Percentiles rank a stretch among this genome's conserved stretches.
These are phyloP conservation scores for Cephalopterus ornatus DNA, from an alignment of 2,113 vertebrate species.

Conservation along the genomic window DNA sequence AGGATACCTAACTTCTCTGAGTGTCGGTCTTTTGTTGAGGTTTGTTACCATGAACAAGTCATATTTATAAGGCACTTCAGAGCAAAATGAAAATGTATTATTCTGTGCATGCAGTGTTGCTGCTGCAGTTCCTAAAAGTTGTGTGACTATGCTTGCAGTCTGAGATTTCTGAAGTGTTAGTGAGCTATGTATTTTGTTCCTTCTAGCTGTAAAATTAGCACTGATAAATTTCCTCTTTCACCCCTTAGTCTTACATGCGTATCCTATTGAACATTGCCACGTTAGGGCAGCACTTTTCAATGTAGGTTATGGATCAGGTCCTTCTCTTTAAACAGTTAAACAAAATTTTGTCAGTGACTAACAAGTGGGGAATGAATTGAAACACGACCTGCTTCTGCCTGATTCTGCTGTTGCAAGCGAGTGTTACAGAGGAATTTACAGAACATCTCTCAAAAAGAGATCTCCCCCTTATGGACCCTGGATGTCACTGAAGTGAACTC, in stretches of 20 bases:
- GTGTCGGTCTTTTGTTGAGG: rapidly evolving
- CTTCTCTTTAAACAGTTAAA: neutral
- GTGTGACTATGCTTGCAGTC: neutral
- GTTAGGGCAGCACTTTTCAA: neutral
- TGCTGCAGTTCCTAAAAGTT: neutral
- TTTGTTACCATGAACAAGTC: neutral
- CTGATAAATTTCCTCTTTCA: neutral
- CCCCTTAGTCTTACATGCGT: rapidly evolving
- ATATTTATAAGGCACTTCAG: neutral
- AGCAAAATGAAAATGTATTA: neutral
- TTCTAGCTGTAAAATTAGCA: neutral
- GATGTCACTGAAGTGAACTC: neutral
- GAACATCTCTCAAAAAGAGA: neutral
- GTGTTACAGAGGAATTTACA: neutral
- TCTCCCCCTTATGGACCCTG: neutral
- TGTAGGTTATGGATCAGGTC: neutral
- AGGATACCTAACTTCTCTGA: neutral
- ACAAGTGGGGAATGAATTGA: neutral
- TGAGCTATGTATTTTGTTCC: neutral
- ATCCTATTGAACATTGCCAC: neutral
- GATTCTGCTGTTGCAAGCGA: rapidly evolving
- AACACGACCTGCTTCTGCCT: neutral
- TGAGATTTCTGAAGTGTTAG: neutral
- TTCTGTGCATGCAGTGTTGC: neutral
- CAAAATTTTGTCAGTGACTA: neutral